A percentile compares a stretch with the other conserved stretches of the same genome.
These are phyloP conservation scores for Andrena chrysosceles DNA, from an alignment of 2,888 invertebrate species.

Conservation along the genomic window DNA sequence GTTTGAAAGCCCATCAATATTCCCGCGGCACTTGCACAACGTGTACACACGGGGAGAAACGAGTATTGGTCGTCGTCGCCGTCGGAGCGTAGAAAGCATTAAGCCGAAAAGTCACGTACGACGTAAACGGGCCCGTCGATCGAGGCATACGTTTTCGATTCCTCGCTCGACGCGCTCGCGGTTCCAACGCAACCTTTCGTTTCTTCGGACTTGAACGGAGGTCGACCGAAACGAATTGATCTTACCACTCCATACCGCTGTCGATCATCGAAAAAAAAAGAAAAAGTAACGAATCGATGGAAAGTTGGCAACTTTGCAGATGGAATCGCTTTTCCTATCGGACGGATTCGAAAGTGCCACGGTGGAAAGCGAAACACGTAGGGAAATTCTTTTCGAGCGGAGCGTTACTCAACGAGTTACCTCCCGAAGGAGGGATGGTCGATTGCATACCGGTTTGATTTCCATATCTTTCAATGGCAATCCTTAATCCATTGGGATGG, in stretches of 20 bases:
- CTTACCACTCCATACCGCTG: neutral
- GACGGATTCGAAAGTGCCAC: conserved; percentile 9
- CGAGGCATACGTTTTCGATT: conserved; percentile 40
- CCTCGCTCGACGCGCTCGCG: conserved; percentile 18
- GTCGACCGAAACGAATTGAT: conserved; percentile 34
- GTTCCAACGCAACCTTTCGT: conserved; percentile 18
- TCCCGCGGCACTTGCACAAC: conserved; percentile 40
- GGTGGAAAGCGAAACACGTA: conserved; percentile 32
- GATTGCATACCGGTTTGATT: neutral
- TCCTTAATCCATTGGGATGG: neutral
- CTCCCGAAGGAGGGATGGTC: conserved; percentile 5
- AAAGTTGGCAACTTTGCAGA: neutral
- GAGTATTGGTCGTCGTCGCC: conserved; percentile 21
- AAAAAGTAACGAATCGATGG: neutral
- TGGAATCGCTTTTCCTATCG: conserved; percentile 1
- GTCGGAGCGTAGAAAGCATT: conserved; percentile 45
- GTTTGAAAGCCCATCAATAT: conserved; percentile 58
- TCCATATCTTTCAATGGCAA: conserved; percentile 1
- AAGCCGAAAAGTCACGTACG: conserved; percentile 58
- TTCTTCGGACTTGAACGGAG: conserved; percentile 16
- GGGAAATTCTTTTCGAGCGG: conserved; percentile 13
- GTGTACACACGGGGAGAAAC: conserved; percentile 46
- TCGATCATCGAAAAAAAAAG: conserved; percentile 2
- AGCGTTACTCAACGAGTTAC: neutral
- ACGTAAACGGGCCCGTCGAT: conserved; percentile 48